Conservation (phyloP, 2,888 invertebrate genomes). For the Hirtodrosophila alboralis region DNA sequence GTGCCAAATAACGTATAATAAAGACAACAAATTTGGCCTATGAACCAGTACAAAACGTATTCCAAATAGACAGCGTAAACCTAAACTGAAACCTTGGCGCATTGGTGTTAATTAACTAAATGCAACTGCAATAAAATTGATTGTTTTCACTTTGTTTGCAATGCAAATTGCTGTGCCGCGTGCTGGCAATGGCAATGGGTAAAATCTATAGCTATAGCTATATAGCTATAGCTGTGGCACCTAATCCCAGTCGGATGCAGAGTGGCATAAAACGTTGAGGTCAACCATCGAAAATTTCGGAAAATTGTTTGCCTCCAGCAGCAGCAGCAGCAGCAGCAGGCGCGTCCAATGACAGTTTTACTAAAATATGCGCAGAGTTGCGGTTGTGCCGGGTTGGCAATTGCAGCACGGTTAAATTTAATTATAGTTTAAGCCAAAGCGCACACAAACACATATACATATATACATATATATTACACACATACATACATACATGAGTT, state of each 20-base stretch:
- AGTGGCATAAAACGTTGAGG: slow-evolving; percentile 64
- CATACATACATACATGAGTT: slow-evolving; percentile 27
- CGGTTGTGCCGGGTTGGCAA: slow-evolving; percentile 55
- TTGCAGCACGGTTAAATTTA: slow-evolving; percentile 70
- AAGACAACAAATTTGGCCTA: not conserved
- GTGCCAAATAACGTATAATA: no score
- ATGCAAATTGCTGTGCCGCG: slow-evolving; percentile 70
- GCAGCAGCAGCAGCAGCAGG: slow-evolving; percentile 9
- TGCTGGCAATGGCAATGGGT: slow-evolving; percentile 21
- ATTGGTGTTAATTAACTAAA: slow-evolving; percentile 80
- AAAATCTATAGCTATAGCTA: slow-evolving; percentile 5
- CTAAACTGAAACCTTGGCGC: slow-evolving; percentile 41
- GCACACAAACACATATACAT: slow-evolving; percentile 24
- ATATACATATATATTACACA: slow-evolving; percentile 13
- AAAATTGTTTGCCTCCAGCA: slow-evolving; percentile 66
- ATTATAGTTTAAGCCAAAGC: slow-evolving; percentile 71
- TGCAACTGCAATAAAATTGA: slow-evolving; percentile 80
- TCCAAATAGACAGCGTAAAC: slow-evolving; percentile 15
- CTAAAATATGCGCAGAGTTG: slow-evolving; percentile 71
- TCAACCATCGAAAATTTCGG: slow-evolving; percentile 63
- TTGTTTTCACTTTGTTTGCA: slow-evolving; percentile 81
- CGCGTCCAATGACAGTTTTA: slow-evolving; percentile 77
- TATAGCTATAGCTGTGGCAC: not conserved
- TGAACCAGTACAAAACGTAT: slow-evolving; percentile 7
- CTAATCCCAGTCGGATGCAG: slow-evolving; percentile 49